Conservation (phyloP, 2,797 vertebrate species). For the Bryconaethiops microstoma region DNA sequence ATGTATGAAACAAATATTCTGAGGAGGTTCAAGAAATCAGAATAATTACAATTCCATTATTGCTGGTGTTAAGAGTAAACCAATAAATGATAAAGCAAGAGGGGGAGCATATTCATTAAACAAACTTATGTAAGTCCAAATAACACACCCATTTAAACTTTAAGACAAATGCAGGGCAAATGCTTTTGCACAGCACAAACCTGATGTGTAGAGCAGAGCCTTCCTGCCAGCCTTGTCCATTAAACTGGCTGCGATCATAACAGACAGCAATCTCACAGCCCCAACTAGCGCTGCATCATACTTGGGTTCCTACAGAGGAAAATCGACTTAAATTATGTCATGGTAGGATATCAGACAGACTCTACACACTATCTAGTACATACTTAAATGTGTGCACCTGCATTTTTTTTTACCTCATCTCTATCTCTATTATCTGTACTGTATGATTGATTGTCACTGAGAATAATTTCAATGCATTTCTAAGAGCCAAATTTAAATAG, state of each 20-base stretch:
- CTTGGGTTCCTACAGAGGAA: constrained; percentile 56
- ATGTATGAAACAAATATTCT: constrained; percentile 59
- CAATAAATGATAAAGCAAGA: not conserved
- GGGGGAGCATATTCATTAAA: not conserved
- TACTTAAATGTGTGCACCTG: too few relatives aligned
- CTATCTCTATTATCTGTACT: not conserved
- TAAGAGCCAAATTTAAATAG: not conserved
- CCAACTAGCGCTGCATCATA: constrained; percentile 73
- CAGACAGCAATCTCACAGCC: constrained; percentile 73
- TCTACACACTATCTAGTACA: not conserved
- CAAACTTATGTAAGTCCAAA: not conserved
- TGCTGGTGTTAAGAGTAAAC: not conserved
- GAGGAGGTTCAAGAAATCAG: not conserved
- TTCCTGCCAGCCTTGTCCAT: constrained; percentile 81
- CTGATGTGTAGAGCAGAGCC: constrained; percentile 75
- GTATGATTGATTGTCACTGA: not conserved
- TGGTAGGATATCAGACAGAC: not conserved
- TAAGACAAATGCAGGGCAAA: not conserved
- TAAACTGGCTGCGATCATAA: constrained; percentile 70
- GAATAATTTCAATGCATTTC: not conserved
- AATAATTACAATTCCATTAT: not conserved
- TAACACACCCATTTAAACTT: not conserved
- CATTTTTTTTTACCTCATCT: not conserved
- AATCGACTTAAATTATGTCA: not conserved
- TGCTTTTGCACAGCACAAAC: constrained; percentile 53